Evolutionary conservation across 1,140 invertebrate genomes (phyloP), one percentile per base, ranked within the genome.

Genomic region (Magallana angulata): DNA sequence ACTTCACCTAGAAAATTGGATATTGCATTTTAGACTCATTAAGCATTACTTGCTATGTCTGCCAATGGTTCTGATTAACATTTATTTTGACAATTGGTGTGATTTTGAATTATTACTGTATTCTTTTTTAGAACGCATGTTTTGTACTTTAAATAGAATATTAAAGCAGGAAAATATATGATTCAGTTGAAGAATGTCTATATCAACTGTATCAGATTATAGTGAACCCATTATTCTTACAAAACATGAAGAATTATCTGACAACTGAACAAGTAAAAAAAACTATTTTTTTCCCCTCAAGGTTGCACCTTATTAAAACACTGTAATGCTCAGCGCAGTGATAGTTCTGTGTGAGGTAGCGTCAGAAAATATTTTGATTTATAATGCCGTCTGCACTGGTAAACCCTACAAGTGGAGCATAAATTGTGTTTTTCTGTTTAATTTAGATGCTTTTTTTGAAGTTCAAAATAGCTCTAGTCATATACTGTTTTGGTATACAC

Each of bases 361-460:
- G 60, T 14, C n/a, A 14, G 0, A 11, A 62, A 16, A 62, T 12
- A n/a, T 6, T n/a, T 16, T 62, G 60, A 62, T 62, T 62, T 62
- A 62, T n/a, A 62, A 62, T n/a, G n/a, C 9, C 60, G 14, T 62
- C 60, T 62, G 14, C n/a, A n/a, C 12, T n/a, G n/a, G 12, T n/a
- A 16, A 62, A 62, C 14, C n/a, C 60, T 12, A 48, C 60, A 62
- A 6, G 14, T 62, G 14, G 14, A 62, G n/a, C 60, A 62, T 62
- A n/a, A n/a, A 62, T 16, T 62, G 60, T 62, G n/a, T n/a, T 5
- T 48, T 24, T 36, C 68, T 76, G 11, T 8, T 76, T 76, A 24
- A 76, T 76, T 76, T 76, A 76, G 30, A 76, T 76, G 68, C 68
- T 76, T 76, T 30, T 76, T 76, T 76, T 30, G 7, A 76, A 76